These are phyloP conservation scores for Ganaspis brasiliensis DNA, from an alignment of 2,888 invertebrate genomes.

Conservation along the genomic window DNA sequence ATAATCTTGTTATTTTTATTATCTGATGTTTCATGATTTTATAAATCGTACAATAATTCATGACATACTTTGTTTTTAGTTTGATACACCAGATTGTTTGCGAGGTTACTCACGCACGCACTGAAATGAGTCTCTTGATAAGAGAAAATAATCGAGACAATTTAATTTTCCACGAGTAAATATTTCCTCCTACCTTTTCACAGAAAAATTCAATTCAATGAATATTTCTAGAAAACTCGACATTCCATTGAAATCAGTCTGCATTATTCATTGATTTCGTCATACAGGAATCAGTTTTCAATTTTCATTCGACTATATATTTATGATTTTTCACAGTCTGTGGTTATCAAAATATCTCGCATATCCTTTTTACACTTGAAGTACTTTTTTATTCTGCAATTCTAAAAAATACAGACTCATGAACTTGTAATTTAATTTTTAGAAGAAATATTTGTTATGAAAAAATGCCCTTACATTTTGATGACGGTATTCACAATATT, in stretches of 20 bases:
- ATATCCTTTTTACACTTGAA: conserved; percentile 13
- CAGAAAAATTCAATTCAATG: conserved; percentile 5
- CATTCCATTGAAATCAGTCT: background rate
- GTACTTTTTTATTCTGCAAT: background rate
- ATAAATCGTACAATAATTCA: background rate
- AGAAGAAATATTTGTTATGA: background rate
- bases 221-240: conserved; percentile 22
- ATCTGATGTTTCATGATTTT: background rate
- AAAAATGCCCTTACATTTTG: background rate
- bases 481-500: no score
- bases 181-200: background rate
- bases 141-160: background rate
- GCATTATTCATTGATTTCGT: conserved; percentile 39
- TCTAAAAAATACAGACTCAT: background rate
- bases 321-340: conserved; percentile 6
- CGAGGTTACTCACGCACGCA: background rate
- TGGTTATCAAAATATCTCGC: background rate
- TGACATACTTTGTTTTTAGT: background rate
- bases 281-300: conserved; percentile 25
- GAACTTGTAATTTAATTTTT: no score
- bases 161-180: background rate
- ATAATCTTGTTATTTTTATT: background rate
- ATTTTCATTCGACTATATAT: conserved; percentile 15
- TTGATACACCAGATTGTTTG: background rate
- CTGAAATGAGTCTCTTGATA: background rate